These are phyloP conservation scores for Montipora capitata DNA, from an alignment of 92 coral and sea anemone genomes.

Conservation along the genomic window DNA sequence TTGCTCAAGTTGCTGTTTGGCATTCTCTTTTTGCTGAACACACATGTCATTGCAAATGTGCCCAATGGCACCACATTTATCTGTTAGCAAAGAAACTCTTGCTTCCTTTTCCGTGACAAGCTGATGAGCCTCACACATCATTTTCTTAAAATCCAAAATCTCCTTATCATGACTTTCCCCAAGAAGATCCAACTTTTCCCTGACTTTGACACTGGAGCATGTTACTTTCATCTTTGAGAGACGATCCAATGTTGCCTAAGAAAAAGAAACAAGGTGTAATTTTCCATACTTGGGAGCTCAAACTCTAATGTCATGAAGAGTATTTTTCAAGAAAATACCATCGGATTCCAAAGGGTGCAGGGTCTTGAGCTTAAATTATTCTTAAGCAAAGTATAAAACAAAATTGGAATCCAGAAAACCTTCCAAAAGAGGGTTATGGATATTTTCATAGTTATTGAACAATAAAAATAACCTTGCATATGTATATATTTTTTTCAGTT, in stretches of 20 bases:
- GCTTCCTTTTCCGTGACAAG: constrained; percentile 8
- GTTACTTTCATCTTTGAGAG: constrained; percentile 70
- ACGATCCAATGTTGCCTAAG: constrained; percentile 64
- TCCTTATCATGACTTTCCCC: constrained; percentile 64
- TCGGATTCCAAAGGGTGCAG: too few species aligned
- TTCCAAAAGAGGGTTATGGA: too few species aligned
- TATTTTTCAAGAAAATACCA: too few species aligned
- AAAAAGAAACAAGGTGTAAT: background rate
- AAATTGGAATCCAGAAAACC: too few species aligned
- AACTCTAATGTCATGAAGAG: background rate
- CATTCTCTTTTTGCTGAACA: background rate
- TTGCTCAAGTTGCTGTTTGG: constrained; percentile 32
- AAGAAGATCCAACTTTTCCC: constrained; percentile 51
- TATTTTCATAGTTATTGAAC: too few species aligned
- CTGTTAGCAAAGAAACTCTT: constrained; percentile 9
- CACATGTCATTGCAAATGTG: constrained; percentile 27
- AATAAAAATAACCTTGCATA: background rate
- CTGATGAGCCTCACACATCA: constrained; percentile 25
- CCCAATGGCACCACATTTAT: background rate
- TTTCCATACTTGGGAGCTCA: background rate
- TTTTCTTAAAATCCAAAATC: constrained; percentile 16
- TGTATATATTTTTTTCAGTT: background rate
- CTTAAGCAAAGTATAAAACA: too few species aligned
- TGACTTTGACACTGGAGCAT: constrained; percentile 44
- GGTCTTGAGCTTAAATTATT: too few species aligned